Evolutionary conservation across 2,888 invertebrate genomes (phyloP).

Genomic region (Tinea pellionella): DNA sequence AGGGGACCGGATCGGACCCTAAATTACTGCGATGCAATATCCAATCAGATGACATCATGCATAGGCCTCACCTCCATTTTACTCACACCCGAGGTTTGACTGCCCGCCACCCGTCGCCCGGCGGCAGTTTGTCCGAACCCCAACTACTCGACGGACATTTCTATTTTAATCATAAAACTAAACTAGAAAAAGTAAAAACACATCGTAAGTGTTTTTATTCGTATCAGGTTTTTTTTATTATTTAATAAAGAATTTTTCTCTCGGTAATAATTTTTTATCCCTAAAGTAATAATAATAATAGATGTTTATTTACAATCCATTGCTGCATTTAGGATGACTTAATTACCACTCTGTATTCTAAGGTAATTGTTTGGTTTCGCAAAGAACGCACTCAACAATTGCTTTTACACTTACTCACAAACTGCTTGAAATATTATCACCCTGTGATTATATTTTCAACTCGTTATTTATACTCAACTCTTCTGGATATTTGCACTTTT

Average conservation of each 20-base stretch:
- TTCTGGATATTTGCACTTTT: too few relatives aligned
- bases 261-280: too few relatives aligned
- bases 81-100: not conserved
- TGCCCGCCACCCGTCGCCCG: not conserved
- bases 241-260: too few relatives aligned
- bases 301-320: not conserved
- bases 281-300: too few relatives aligned
- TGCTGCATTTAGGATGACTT: conserved; percentile 76
- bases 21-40: not conserved
- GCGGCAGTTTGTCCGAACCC: not conserved
- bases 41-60: not conserved
- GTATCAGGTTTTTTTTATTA: too few relatives aligned
- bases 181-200: too few relatives aligned
- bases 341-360: conserved; percentile 80
- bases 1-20: not conserved
- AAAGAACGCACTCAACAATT: not conserved
- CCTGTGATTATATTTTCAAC: not conserved
- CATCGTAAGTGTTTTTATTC: too few relatives aligned
- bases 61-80: not conserved
- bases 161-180: too few relatives aligned
- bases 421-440: not conserved
- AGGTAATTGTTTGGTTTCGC: conserved; percentile 67
- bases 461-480: too few relatives aligned
- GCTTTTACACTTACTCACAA: not conserved
- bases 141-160: not conserved